Percentiles rank a stretch among this genome's conserved stretches.
Conservation (phyloP, 2,113 vertebrate genomes). For the Pardalotus punctatus region DNA sequence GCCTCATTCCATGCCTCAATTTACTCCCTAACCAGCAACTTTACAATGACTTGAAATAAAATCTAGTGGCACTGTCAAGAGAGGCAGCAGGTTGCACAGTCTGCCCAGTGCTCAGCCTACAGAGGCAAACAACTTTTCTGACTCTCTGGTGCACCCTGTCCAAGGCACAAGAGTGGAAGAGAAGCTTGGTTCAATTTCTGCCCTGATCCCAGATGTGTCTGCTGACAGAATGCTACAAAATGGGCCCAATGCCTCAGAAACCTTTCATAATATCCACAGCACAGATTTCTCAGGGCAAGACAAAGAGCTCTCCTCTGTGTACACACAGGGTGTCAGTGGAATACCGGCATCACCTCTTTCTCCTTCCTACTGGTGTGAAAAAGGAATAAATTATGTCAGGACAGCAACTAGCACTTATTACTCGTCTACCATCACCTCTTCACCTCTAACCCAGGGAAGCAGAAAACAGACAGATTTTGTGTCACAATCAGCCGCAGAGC, state of each 20-base stretch:
- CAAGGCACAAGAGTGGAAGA: neutral
- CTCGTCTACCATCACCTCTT: neutral
- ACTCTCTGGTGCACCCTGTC: neutral
- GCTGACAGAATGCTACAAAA: neutral
- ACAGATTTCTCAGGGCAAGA: neutral
- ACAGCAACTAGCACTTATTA: neutral
- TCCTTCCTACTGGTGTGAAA: neutral
- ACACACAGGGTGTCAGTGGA: fast-evolving
- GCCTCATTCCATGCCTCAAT: neutral
- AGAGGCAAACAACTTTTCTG: neutral
- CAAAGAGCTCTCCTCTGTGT: neutral
- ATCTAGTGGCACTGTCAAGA: neutral
- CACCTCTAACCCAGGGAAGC: neutral
- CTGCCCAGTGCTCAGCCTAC: neutral
- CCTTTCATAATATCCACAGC: neutral
- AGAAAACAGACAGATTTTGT: neutral
- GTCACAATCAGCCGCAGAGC: neutral
- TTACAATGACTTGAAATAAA: neutral
- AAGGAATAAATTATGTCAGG: neutral
- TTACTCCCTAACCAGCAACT: neutral
- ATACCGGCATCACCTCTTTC: neutral
- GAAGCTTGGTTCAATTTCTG: neutral
- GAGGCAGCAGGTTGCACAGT: neutral
- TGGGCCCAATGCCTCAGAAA: neutral
- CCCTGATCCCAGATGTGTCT: neutral